These are phyloP conservation scores for Mythimna ferrago DNA, from an alignment of 2,888 invertebrate genomes.

Conservation along the genomic window DNA sequence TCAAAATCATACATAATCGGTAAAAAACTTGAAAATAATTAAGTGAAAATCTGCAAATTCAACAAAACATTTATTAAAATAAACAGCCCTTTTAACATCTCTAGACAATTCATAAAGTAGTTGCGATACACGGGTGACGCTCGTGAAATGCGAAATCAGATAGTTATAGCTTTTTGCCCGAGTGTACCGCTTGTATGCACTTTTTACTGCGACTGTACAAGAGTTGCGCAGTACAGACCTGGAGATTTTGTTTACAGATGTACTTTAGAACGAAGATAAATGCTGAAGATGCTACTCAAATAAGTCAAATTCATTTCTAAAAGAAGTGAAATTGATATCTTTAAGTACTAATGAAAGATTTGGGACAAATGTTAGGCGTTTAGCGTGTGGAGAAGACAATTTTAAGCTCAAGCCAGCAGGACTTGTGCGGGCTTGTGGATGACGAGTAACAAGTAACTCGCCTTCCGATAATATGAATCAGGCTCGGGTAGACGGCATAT, in stretches of 20 bases:
- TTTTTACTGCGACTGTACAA: constrained; percentile 66
- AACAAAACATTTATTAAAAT: constrained; percentile 10
- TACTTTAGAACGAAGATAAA: constrained; percentile 37
- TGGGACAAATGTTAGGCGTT: too few species aligned
- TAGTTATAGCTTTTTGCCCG: constrained; percentile 75
- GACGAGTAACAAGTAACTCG: too few species aligned
- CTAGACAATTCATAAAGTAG: constrained; percentile 57
- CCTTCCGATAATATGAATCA: too few species aligned
- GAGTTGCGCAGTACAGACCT: constrained; percentile 54
- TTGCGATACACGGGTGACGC: constrained; percentile 69
- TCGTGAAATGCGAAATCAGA: constrained; percentile 84
- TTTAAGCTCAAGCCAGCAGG: too few species aligned
- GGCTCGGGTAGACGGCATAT: too few species aligned
- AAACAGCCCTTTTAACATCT: constrained; percentile 58
- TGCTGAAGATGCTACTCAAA: not conserved
- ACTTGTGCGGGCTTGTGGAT: too few species aligned
- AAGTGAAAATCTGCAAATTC: not conserved
- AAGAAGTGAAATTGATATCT: too few species aligned
- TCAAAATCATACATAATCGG: too few species aligned
- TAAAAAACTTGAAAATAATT: not conserved
- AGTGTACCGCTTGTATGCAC: constrained; percentile 68
- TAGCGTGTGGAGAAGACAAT: too few species aligned
- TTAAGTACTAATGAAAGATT: too few species aligned
- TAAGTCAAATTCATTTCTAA: too few species aligned
- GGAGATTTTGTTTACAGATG: constrained; percentile 54